Evolutionary conservation across 2,797 vertebrate genomes (phyloP), one percentile per base, ranked within the genome.

Genomic region (Tokudaia tokunoshimensis): DNA sequence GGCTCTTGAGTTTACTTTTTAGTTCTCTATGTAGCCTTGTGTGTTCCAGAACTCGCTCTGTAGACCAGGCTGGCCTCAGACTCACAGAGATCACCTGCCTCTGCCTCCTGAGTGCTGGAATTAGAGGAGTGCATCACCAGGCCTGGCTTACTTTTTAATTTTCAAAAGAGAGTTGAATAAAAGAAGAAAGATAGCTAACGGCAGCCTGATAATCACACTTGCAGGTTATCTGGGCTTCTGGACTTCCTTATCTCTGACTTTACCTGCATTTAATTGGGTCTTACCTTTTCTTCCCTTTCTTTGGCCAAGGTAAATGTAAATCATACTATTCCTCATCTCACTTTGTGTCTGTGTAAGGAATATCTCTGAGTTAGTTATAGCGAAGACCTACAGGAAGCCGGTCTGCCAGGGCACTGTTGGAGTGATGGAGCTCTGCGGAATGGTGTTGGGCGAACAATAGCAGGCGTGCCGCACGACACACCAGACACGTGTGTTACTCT

Each of bases 1-100:
- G 29, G 63, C 55, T 89, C 83, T 85, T 89, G 81, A 92, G 55
- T 91, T 92, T 81, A 76, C 74, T 22, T 92, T 94, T 92, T n/a
- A 86, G 78, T 95, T 93, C 95, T 96, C 93, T 41, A 2, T 22
- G 72, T 24, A 41, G 9, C 72, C 72, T 7, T 41, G n/a, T 3
- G 14, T 70, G 70, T 72, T 19, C n/a, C 3, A 10, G n/a, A 41
- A 74, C 70, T 74, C 9, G 4, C n/a, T 74, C n/a, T 74, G 20
- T 74, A 41, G 72, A 74, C 8, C 72, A 74, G 37, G 37, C 72
- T 74, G 37, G 72, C 37, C 72, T 74, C 20, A 2, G 20, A 41
- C 72, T 74, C 72, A 41, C 70, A 12, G n/a, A 74, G 72, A 41
- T 74, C 72, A 4, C n/a, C 70, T 72, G 70, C 19, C n/a, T 72